Base-by-base conservation (phyloP, 2,113 vertebrate species). In the Bubo blakistoni region DNA sequence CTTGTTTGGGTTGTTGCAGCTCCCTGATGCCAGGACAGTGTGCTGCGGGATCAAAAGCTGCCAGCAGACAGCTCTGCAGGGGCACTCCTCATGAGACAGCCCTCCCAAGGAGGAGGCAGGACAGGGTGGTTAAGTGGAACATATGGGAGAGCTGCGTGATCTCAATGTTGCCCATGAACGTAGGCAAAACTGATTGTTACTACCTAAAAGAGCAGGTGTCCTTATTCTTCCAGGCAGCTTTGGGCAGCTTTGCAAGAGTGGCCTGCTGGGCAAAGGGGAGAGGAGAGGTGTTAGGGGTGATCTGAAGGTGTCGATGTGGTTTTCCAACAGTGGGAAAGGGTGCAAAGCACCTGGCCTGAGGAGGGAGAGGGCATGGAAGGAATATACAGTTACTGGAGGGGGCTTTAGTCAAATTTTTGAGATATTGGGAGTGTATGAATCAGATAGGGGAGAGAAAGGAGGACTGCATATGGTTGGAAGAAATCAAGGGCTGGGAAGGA, bases 261-360 rank as follows among this genome's bases (percentile, higher is more conserved):
- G 15, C 10, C 26, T 46, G 36, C 36, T 40, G 36, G 61, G 38
- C 55, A 66, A 62, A 38, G 30, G 62, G 25, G 22, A 26, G 27
- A 59, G 26, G 22, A 42, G 24, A 73, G 8, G 27, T 71, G 7
- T 40, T 14, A 52, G 9, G 26, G 16, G 5, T 27, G 34, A 83
- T 42, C 34, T 77, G 36, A 30, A 40, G 8, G 4, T 36, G 44
- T 57, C 4, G 3, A 9, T 0, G 0, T 54, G 29, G 10, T 42
- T 86, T 76, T 63, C 32, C 11, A 42, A 21, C 13, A 16, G 20
- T 10, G 32, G 1, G 0, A 72, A 93, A 72, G 5, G 30, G 7
- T n/a, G 16, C 0, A 0, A 70, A 9, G 13, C 8, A 3, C 25
- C 38, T 88, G 49, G 22, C 9, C 14, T 46, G 12, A 17, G 26